These are phyloP conservation scores for Pipra filicauda DNA, from an alignment of 2,113 vertebrate genomes.

Conservation along the genomic window DNA sequence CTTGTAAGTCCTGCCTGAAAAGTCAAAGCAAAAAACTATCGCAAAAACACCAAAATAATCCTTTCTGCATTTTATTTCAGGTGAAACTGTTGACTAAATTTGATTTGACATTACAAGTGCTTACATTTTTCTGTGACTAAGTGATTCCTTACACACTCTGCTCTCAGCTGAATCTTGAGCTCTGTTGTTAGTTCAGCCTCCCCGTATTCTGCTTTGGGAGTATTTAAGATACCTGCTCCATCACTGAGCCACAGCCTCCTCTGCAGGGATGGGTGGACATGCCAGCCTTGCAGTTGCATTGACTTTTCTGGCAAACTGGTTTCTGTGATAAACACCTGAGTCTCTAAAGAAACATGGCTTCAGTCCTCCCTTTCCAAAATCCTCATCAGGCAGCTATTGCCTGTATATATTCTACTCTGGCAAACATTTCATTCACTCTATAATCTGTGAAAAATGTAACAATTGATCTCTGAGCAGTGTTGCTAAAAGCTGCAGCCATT, in stretches of 20 bases:
- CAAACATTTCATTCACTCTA: neutral
- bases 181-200: neutral
- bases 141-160: neutral
- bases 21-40: neutral
- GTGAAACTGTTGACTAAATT: neutral
- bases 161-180: neutral
- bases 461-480: neutral
- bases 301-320: neutral
- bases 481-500: neutral
- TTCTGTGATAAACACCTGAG: neutral
- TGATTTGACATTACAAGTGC: neutral
- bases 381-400: neutral
- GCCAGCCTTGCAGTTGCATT: neutral
- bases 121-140: neutral
- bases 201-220: neutral
- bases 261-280: accelerated
- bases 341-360: neutral
- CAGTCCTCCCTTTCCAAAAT: neutral
- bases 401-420: neutral
- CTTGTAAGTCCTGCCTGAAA: neutral
- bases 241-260: neutral
- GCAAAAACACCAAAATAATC: neutral
- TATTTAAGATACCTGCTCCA: neutral
- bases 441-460: neutral
- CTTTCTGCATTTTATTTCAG: neutral